Evolutionary conservation across 2,113 vertebrate genomes (phyloP).

Genomic region (human (Homo sapiens)): GRCh38 chr1:79644501-79645000

Average conservation of each 20-base stretch:
- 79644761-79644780: neutral
- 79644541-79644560: too few relatives aligned
- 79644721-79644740: neutral
- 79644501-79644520: too few relatives aligned
- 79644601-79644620: neutral
- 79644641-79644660: neutral
- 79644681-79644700: neutral
- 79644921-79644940: neutral
- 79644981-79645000: neutral
- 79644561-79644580: neutral
- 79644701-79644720: neutral
- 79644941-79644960: neutral
- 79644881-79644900: neutral
- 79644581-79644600: neutral
- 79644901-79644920: neutral
- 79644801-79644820: neutral
- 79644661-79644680: neutral
- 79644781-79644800: neutral
- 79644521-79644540: too few relatives aligned
- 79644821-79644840: neutral
- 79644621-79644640: neutral
- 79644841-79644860: neutral
- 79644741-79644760: neutral
- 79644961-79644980: neutral
- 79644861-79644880: neutral